These are phyloP conservation scores for Seriola aureovittata DNA, from an alignment of 2,113 vertebrate genomes.

Conservation along the genomic window DNA sequence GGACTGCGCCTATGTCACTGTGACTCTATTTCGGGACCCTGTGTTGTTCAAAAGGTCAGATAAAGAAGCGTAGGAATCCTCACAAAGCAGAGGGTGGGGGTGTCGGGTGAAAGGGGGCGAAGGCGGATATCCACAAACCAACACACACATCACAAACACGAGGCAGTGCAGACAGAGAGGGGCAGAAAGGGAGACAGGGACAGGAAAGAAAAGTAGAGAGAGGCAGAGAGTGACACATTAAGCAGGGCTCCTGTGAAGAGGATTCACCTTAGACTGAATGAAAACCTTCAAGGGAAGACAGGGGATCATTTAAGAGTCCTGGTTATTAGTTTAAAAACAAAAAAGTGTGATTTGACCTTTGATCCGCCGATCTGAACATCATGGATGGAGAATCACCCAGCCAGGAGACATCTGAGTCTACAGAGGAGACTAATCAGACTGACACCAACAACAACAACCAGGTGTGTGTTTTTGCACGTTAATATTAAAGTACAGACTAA, in stretches of 20 bases:
- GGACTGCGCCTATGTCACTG: slow-evolving; percentile 70
- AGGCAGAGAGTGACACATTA: slow-evolving; percentile 8
- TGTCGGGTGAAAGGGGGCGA: slow-evolving; percentile 57
- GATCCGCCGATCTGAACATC: slow-evolving; percentile 14
- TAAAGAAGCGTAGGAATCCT: slow-evolving; percentile 76
- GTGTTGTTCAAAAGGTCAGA: slow-evolving; percentile 86
- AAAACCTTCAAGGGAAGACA: slow-evolving; percentile 13
- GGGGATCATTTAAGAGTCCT: neutral
- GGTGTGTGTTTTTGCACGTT: slow-evolving; percentile 57
- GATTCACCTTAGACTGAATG: slow-evolving; percentile 18
- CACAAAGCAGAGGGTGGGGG: slow-evolving; percentile 67
- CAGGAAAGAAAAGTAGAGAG: slow-evolving; percentile 14
- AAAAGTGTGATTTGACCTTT: slow-evolving; percentile 19
- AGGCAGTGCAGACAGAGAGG: slow-evolving; percentile 25
- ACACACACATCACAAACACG: slow-evolving; percentile 48
- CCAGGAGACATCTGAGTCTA: slow-evolving; percentile 36
- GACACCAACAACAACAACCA: slow-evolving; percentile 71
- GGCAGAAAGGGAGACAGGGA: slow-evolving; percentile 38
- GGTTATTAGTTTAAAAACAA: neutral
- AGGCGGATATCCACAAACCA: slow-evolving; percentile 58
- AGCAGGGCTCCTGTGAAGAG: slow-evolving; percentile 8
- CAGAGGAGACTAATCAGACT: slow-evolving; percentile 27
- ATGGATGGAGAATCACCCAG: slow-evolving; percentile 70
- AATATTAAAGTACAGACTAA: neutral
- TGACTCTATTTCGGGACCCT: slow-evolving; percentile 82